These are phyloP conservation scores for Hippopotamyrus pictus DNA, from an alignment of 2,797 vertebrate species.

Conservation along the genomic window DNA sequence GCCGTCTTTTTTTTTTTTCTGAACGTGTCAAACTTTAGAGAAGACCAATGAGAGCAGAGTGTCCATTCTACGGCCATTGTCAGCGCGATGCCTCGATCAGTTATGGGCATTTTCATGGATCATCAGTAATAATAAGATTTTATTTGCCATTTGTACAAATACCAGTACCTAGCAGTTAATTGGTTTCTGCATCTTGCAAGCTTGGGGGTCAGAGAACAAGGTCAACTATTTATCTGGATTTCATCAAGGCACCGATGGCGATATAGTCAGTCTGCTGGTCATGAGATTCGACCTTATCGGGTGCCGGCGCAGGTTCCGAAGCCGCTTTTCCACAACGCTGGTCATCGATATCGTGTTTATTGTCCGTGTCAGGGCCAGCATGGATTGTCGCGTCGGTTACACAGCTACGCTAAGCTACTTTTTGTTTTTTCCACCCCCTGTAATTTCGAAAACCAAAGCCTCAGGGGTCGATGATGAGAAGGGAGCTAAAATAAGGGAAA, in stretches of 20 bases:
- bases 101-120: neutral
- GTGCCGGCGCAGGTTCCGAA: neutral
- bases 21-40: neutral
- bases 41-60: neutral
- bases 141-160: neutral
- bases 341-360: slow-evolving; percentile 19
- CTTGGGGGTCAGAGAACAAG: neutral
- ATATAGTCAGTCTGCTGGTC: neutral
- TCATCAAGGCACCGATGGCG: neutral
- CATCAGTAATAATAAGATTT: neutral
- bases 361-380: neutral
- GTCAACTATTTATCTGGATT: neutral
- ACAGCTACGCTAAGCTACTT: neutral
- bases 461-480: neutral
- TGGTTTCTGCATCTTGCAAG: neutral
- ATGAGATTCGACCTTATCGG: neutral
- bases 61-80: neutral
- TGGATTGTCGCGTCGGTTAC: neutral
- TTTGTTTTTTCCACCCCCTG: neutral
- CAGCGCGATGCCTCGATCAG: neutral
- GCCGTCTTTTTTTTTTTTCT: neutral
- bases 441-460: slow-evolving; percentile 4
- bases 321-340: neutral
- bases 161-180: neutral
- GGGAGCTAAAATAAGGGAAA: slow-evolving; percentile 1